These are phyloP conservation scores for Ophonus ardosiacus DNA, from an alignment of 2,888 invertebrate genomes.

Conservation along the genomic window DNA sequence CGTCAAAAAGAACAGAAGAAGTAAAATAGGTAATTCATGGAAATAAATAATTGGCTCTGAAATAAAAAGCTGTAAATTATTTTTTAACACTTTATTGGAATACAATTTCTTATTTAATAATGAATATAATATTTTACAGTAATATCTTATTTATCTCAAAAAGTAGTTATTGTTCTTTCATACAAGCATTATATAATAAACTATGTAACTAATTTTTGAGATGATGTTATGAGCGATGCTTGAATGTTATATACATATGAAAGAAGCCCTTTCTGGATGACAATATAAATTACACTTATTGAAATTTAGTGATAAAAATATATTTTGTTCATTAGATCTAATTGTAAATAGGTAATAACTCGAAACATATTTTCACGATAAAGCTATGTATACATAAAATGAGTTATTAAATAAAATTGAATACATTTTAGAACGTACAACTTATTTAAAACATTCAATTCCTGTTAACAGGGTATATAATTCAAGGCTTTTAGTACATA, in stretches of 20 bases:
- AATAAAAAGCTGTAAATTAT: slow-evolving; percentile 6
- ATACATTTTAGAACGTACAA: slow-evolving; percentile 8
- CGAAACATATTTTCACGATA: slow-evolving; percentile 38
- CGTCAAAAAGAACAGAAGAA: background rate
- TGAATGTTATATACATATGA: slow-evolving; percentile 48
- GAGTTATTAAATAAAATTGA: slow-evolving; percentile 7
- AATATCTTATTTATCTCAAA: slow-evolving; percentile 53
- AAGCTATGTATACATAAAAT: slow-evolving; percentile 18
- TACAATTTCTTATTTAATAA: slow-evolving; percentile 52
- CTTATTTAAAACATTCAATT: slow-evolving; percentile 33
- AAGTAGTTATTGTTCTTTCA: slow-evolving; percentile 48
- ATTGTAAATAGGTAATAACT: slow-evolving; percentile 18
- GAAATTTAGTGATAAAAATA: slow-evolving; percentile 55
- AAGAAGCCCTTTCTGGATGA: slow-evolving; percentile 51
- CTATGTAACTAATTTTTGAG: slow-evolving; percentile 48
- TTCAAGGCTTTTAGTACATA: slow-evolving; percentile 31
- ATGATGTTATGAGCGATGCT: slow-evolving; percentile 50
- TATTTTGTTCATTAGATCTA: slow-evolving; percentile 51
- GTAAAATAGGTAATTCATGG: background rate
- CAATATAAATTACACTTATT: slow-evolving; percentile 52
- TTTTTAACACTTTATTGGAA: slow-evolving; percentile 55
- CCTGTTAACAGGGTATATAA: slow-evolving; percentile 47
- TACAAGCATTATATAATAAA: slow-evolving; percentile 41
- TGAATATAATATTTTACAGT: slow-evolving; percentile 53
- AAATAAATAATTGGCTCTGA: background rate